These are phyloP conservation scores for Crocuta crocuta DNA, from an alignment of 2,113 vertebrate genomes.

Conservation along the genomic window DNA sequence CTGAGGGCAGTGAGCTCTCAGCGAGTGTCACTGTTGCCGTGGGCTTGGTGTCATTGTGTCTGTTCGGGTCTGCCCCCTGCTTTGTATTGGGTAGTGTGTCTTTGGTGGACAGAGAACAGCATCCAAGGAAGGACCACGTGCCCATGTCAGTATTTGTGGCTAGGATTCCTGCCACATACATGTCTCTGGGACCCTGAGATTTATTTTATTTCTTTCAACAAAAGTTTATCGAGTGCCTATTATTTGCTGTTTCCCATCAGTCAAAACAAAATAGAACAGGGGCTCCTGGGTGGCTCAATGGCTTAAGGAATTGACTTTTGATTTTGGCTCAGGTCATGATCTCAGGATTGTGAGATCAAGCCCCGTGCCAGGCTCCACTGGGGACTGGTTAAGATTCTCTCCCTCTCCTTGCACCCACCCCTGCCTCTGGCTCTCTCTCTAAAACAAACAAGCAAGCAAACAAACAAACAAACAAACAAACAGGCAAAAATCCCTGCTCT, in stretches of 20 bases:
- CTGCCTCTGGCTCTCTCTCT: too few species aligned
- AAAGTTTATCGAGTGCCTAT: neutral
- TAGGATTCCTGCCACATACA: neutral
- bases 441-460: too few species aligned
- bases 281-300: too few species aligned
- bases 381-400: too few species aligned
- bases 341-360: too few species aligned
- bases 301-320: too few species aligned
- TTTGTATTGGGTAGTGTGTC: neutral
- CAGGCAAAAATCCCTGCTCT: neutral
- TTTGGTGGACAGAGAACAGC: neutral
- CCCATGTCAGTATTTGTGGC: neutral
- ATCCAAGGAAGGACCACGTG: neutral
- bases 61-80: neutral
- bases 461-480: neutral
- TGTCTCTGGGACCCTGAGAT: neutral
- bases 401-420: too few species aligned
- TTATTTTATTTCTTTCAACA: neutral
- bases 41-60: neutral
- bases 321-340: too few species aligned
- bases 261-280: neutral
- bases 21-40: too few species aligned
- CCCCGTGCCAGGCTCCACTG: too few species aligned
- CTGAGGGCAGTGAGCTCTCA: neutral
- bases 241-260: neutral